Conservation (phyloP, 2,113 vertebrate genomes). For the Sigmodon hispidus region DNA sequence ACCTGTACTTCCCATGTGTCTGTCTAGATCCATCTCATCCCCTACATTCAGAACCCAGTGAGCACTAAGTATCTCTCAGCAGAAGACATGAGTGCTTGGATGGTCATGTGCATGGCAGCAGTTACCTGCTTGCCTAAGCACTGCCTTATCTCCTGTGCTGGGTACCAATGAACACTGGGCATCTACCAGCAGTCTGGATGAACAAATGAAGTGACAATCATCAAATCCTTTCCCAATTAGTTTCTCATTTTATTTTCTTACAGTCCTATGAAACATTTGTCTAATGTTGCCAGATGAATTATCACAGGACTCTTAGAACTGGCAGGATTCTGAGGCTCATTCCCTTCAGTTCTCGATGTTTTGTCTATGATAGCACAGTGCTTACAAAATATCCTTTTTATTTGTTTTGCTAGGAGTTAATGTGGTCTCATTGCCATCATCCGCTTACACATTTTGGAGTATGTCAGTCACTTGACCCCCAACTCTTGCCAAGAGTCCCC, state of each 20-base stretch:
- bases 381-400: background rate
- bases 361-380: background rate
- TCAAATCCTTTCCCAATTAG: background rate
- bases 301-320: background rate
- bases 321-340: background rate
- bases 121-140: background rate
- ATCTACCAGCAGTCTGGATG: background rate
- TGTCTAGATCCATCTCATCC: background rate
- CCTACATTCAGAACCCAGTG: background rate
- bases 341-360: background rate
- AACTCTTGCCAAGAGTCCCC: constrained; percentile 50
- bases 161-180: background rate
- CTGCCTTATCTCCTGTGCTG: background rate
- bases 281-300: background rate
- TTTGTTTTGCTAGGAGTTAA: constrained; percentile 18
- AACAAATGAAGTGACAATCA: background rate
- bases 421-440: background rate
- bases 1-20: background rate
- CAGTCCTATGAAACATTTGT: background rate
- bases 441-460: background rate
- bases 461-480: constrained; percentile 53
- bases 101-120: background rate
- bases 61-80: background rate
- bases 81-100: background rate
- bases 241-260: background rate